These are phyloP conservation scores for Saturnia pavonia DNA, from an alignment of 2,888 invertebrate genomes.

Conservation along the genomic window DNA sequence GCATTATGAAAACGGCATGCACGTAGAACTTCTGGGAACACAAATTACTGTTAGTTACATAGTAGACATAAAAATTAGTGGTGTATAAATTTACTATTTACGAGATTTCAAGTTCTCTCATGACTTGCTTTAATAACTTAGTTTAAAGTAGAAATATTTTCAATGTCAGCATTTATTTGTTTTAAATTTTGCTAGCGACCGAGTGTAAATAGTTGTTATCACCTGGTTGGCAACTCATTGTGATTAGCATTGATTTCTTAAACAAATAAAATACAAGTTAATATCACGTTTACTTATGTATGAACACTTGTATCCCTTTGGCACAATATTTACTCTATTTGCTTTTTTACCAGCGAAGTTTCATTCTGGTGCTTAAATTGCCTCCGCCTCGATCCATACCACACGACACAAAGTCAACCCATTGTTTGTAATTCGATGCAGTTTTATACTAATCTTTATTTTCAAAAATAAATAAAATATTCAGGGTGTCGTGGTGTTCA, in stretches of 20 bases:
- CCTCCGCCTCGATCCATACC: constrained; percentile 49
- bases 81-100: constrained; percentile 33
- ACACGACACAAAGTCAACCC: constrained; percentile 76
- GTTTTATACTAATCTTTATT: constrained; percentile 14
- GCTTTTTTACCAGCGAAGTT: background rate
- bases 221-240: constrained; percentile 47
- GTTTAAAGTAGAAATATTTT: constrained; percentile 45
- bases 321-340: background rate
- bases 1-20: constrained; percentile 70
- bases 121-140: constrained; percentile 42
- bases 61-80: constrained; percentile 52
- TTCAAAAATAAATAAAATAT: background rate
- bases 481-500: background rate
- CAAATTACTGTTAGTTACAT: constrained; percentile 40
- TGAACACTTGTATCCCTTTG: background rate
- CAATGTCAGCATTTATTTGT: constrained; percentile 57
- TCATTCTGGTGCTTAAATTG: constrained; percentile 31
- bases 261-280: constrained; percentile 38
- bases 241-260: constrained; percentile 44
- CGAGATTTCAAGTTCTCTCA: constrained; percentile 37
- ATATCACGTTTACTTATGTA: constrained; percentile 20
- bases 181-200: constrained; percentile 39
- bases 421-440: constrained; percentile 55
- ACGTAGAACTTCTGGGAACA: constrained; percentile 62
- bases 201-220: constrained; percentile 47